Evolutionary conservation across 2,888 invertebrate genomes (phyloP).

Genomic region (Orthosia gothica): DNA sequence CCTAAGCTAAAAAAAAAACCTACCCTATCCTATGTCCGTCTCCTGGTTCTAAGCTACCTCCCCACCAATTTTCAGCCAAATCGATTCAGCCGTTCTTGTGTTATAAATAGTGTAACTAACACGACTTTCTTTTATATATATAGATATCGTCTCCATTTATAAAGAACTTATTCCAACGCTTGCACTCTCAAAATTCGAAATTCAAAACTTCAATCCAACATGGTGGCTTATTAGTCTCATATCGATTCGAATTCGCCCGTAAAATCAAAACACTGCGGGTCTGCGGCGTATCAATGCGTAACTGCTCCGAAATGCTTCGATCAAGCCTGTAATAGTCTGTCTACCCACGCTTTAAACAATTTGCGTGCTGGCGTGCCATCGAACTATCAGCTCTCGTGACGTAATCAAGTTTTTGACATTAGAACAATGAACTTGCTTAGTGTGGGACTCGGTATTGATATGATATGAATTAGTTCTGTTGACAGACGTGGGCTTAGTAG

Average conservation of each 20-base stretch:
- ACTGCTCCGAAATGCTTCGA: constrained; percentile 46
- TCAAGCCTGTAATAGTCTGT: constrained; percentile 16
- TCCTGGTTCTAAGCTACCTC: too few relatives aligned
- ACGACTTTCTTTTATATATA: too few relatives aligned
- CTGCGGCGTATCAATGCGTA: constrained; percentile 49
- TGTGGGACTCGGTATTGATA: constrained; percentile 38
- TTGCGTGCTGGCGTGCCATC: constrained; percentile 42
- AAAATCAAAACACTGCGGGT: constrained; percentile 39
- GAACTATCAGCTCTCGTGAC: constrained; percentile 31
- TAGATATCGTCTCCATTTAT: constrained; percentile 27
- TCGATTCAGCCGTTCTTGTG: too few relatives aligned
- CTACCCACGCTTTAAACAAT: constrained; percentile 31
- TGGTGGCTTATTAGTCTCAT: constrained; percentile 9
- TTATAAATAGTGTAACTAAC: too few relatives aligned
- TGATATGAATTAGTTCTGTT: constrained; percentile 29
- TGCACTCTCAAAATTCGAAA: background rate
- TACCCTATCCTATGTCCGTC: too few relatives aligned
- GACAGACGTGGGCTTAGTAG: constrained; percentile 34
- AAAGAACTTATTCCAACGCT: background rate
- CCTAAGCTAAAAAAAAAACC: too few relatives aligned
- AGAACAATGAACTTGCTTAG: constrained; percentile 55
- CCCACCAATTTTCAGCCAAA: too few relatives aligned
- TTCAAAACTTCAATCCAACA: background rate
- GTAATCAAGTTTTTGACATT: constrained; percentile 36
- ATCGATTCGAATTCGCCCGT: constrained; percentile 45